Evolutionary conservation across 2,888 invertebrate genomes (phyloP).

Genomic region (Sipha maydis): DNA sequence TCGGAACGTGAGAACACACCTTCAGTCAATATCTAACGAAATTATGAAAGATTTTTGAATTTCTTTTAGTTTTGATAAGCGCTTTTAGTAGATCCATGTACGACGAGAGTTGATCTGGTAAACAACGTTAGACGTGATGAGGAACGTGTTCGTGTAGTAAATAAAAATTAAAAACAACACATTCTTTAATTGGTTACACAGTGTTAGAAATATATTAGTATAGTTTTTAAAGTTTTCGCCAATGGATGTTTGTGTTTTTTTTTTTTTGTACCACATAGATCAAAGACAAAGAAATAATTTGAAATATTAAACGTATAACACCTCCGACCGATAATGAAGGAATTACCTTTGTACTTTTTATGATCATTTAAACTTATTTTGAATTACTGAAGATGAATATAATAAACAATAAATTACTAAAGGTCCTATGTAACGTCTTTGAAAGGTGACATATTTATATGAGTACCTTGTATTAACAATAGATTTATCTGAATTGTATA

Average conservation of each 20-base stretch:
- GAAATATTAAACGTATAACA: too few species aligned
- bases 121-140: background rate
- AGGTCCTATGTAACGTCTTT: too few species aligned
- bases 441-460: background rate
- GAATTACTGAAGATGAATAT: too few species aligned
- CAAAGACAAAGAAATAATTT: too few species aligned
- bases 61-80: background rate
- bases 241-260: background rate
- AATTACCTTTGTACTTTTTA: too few species aligned
- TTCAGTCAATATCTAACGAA: background rate
- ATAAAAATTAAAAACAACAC: slow-evolving; percentile 26
- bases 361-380: too few species aligned
- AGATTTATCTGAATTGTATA: background rate
- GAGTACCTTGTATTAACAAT: background rate
- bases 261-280: background rate
- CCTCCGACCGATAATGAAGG: background rate
- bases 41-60: background rate
- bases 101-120: background rate
- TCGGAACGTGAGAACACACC: background rate
- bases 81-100: background rate
- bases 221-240: background rate
- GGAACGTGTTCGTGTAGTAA: slow-evolving; percentile 4
- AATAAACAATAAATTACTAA: too few species aligned
- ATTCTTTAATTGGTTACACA: background rate
- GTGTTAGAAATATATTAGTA: background rate